Evolutionary conservation across 1,140 invertebrate genomes (phyloP).

Genomic region (Camponotus pennsylvanicus): DNA sequence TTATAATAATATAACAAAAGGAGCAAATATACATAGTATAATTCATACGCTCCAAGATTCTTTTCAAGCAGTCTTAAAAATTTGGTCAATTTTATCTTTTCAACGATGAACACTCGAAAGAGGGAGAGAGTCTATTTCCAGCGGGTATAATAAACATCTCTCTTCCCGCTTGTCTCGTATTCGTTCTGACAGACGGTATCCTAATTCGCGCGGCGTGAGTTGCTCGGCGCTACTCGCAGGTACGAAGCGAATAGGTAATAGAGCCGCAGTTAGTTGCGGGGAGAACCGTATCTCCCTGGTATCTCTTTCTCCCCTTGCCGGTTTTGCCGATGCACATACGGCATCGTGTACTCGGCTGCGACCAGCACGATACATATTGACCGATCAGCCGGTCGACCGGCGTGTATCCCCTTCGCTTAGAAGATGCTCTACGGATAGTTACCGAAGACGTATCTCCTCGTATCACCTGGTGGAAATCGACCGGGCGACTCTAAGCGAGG

Average conservation of each 20-base stretch:
- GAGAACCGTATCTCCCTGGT: slow-evolving; percentile 64
- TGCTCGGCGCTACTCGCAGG: slow-evolving; percentile 33
- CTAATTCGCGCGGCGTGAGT: slow-evolving; percentile 61
- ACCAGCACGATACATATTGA: slow-evolving; percentile 76
- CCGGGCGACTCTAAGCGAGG: slow-evolving; percentile 46
- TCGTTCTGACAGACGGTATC: slow-evolving; percentile 64
- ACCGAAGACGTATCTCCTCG: slow-evolving; percentile 77
- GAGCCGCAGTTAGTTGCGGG: slow-evolving; percentile 65
- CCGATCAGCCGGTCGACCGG: slow-evolving; percentile 12
- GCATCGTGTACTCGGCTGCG: slow-evolving; percentile 19
- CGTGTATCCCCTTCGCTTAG: slow-evolving; percentile 64
- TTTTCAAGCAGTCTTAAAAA: not conserved
- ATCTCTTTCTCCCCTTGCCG: slow-evolving; percentile 67
- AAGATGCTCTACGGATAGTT: slow-evolving; percentile 74
- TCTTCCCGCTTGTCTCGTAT: slow-evolving; percentile 22
- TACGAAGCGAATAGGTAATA: slow-evolving; percentile 64
- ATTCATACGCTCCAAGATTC: not conserved
- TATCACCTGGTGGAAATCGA: slow-evolving; percentile 73
- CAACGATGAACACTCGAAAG: not conserved
- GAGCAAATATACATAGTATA: not conserved
- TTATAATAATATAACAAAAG: not conserved
- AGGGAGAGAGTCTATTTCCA: not conserved
- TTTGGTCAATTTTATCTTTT: not conserved
- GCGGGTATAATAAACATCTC: slow-evolving; percentile 11
- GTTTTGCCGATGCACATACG: slow-evolving; percentile 7